These are phyloP conservation scores for Crepidodera aurea DNA, from an alignment of 2,888 invertebrate genomes.

Conservation along the genomic window DNA sequence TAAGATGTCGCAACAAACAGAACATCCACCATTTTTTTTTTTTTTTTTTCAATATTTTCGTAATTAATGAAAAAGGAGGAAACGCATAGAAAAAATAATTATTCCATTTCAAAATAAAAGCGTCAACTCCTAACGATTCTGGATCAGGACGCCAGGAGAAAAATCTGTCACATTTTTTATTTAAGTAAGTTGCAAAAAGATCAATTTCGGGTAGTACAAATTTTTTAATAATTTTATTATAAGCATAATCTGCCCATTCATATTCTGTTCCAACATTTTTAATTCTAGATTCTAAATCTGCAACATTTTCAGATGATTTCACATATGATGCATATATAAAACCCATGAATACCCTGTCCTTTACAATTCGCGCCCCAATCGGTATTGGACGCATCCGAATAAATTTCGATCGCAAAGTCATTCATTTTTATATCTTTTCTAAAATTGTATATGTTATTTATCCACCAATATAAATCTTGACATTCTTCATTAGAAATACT, in stretches of 20 bases:
- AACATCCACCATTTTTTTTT: conserved; percentile 7
- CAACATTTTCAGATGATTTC: conserved; percentile 30
- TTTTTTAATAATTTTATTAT: conserved; percentile 9
- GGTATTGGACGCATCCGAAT: conserved; percentile 8
- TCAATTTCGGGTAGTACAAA: conserved; percentile 30
- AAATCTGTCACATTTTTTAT: conserved; percentile 38
- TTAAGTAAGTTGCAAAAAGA: conserved; percentile 36
- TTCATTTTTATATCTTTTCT: background rate
- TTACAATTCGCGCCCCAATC: conserved; percentile 8
- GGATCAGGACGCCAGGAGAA: conserved; percentile 26
- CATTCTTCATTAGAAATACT: background rate
- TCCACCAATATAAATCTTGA: background rate
- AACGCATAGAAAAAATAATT: conserved; percentile 40
- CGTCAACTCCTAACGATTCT: conserved; percentile 34
- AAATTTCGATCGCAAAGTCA: background rate
- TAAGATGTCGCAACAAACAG: conserved; percentile 15
- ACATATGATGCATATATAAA: conserved; percentile 35
- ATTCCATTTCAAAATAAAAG: conserved; percentile 39
- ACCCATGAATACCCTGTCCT: conserved; percentile 3
- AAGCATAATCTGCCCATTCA: conserved; percentile 3
- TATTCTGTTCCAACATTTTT: conserved; percentile 27
- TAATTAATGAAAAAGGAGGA: conserved; percentile 34
- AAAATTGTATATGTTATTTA: background rate
- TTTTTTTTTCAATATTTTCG: conserved; percentile 25
- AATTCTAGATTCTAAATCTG: conserved; percentile 23